Conservation (phyloP, 2,113 vertebrate genomes). For the Planiliza haematocheilus region DNA sequence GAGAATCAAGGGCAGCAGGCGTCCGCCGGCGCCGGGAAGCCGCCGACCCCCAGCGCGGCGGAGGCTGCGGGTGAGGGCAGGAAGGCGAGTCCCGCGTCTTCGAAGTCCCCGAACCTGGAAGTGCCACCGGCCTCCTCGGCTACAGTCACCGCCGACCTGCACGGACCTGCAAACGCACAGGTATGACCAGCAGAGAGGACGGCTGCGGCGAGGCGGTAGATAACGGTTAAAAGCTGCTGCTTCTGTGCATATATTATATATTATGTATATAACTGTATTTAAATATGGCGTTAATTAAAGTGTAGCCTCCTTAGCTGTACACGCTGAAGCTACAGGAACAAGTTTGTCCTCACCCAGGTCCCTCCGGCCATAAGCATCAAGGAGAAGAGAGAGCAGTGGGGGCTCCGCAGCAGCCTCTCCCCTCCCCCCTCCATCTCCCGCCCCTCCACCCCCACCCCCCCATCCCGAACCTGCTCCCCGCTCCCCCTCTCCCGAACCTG, state of each 20-base stretch:
- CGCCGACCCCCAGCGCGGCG: background rate
- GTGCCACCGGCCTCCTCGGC: slow-evolving; percentile 80
- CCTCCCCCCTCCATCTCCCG: slow-evolving; percentile 75
- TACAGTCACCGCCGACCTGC: slow-evolving; percentile 86
- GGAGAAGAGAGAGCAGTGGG: slow-evolving; percentile 80
- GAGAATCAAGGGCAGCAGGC: slow-evolving; percentile 83
- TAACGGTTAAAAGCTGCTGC: background rate
- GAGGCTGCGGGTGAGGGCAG: slow-evolving; percentile 59
- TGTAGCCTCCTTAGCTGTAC: background rate
- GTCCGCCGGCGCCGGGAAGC: slow-evolving; percentile 49
- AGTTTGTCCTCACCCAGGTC: slow-evolving; percentile 55
- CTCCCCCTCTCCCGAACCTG: slow-evolving; percentile 70
- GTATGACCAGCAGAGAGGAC: slow-evolving; percentile 71
- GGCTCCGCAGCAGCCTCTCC: slow-evolving; percentile 80
- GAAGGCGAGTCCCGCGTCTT: slow-evolving; percentile 58
- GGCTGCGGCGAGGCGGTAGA: too few species aligned
- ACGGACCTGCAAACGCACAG: slow-evolving; percentile 82
- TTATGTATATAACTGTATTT: too few species aligned
- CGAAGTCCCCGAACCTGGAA: slow-evolving; percentile 79
- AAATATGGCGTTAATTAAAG: too few species aligned
- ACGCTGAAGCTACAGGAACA: background rate
- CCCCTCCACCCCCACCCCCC: slow-evolving; percentile 73
- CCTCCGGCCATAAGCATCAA: slow-evolving; percentile 65
- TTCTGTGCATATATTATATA: too few species aligned
- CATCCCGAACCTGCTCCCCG: slow-evolving; percentile 70